Percentiles rank a stretch among this genome's conserved stretches.
phyloP scores from a whole-genome alignment of 1,140 invertebrate species.

The Grapholita molesta region DNA sequence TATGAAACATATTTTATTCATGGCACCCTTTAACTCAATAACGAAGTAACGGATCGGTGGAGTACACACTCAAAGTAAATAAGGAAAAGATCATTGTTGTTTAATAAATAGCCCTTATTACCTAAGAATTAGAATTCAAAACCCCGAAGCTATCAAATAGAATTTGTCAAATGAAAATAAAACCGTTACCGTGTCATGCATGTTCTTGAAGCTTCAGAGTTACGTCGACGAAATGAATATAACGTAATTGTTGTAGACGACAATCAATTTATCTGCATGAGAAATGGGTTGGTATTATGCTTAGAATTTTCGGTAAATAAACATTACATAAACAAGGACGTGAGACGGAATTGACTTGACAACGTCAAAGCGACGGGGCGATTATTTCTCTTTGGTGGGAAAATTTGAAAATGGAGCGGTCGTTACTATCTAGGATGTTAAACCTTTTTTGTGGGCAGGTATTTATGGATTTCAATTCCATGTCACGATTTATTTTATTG shows the following conservation, averaged over 20 bases:
- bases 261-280: background rate
- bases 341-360: background rate
- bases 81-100: background rate
- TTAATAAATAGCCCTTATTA: background rate
- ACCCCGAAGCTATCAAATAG: background rate
- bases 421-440: too few species aligned
- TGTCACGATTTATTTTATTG: too few species aligned
- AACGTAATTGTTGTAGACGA: background rate
- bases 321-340: background rate
- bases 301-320: background rate
- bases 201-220: constrained; percentile 27
- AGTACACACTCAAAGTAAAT: background rate
- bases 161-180: background rate
- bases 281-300: background rate
- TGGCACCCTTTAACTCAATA: background rate
- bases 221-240: background rate
- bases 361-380: background rate
- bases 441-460: too few species aligned
- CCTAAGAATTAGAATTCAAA: background rate
- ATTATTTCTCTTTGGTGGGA: too few species aligned
- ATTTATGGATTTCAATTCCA: too few species aligned
- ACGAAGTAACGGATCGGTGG: background rate
- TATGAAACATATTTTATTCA: background rate
- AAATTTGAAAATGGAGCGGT: background rate
- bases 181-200: constrained; percentile 55